Evolutionary conservation across 2,888 invertebrate species (phyloP), one percentile per base, ranked within the genome.

Genomic region (Dynastes hyllus): DNA sequence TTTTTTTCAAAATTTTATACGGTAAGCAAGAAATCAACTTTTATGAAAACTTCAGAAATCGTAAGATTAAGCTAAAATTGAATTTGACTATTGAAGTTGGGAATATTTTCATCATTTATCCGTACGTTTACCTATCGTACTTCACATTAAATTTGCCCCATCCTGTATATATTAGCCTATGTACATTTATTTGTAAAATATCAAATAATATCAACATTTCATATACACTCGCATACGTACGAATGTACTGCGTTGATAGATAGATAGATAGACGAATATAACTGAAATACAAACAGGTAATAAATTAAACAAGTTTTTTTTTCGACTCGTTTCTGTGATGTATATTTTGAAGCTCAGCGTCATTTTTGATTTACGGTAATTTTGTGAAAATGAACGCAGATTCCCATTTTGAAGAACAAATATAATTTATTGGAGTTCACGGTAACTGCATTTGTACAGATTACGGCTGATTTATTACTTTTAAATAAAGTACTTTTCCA

Each of bases 321-420:
- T 78, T 78, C 55, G 50, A 63, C 63, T 53, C 69, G 77, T 58
- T 40, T 51, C 75, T 66, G 77, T 80, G 73, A 85, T 84, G 84
- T 86, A 86, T 87, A 86, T 86, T 87, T 87, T 87, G 87, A 87
- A 87, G 88, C 87, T 87, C 86, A 86, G 84, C 85, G 88, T 88
- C 88, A 86, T 83, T 86, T 85, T 86, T 88, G 87, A 88, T 88
- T 88, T 88, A 88, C 88, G 88, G 86, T 88, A 88, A 88, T 88
- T 88, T 88, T 86, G 88, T 87, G 88, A 88, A 87, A 88, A 88
- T 88, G 87, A 88, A 88, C 87, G 88, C 85, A 85, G 85, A 87
- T 87, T 87, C 87, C 88, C 87, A 86, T 87, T 88, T 87, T 87
- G 87, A 87, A 87, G 88, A 87, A 88, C 87, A 86, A 86, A 86